These are phyloP conservation scores for Pavo muticus DNA, from an alignment of 2,113 vertebrate species.

Conservation along the genomic window DNA sequence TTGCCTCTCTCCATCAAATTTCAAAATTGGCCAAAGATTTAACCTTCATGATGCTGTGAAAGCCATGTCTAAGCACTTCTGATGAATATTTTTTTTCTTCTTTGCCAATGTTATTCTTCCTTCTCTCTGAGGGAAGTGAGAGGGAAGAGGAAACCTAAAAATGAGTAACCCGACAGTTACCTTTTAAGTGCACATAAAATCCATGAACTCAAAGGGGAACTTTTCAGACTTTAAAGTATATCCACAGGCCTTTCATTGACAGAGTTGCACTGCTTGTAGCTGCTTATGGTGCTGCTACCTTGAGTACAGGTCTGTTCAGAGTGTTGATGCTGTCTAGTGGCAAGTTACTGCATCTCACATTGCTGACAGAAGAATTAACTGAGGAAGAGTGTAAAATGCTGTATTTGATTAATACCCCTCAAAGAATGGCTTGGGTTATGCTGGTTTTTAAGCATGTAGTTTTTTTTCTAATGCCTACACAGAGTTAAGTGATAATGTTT, in stretches of 20 bases:
- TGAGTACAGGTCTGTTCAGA: background rate
- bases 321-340: conserved; percentile 69
- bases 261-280: background rate
- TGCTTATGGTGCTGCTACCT: background rate
- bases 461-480: background rate
- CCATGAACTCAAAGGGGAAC: background rate
- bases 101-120: background rate
- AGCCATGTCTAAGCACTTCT: background rate
- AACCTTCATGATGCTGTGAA: background rate
- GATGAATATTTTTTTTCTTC: background rate
- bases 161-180: background rate
- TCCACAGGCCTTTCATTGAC: background rate
- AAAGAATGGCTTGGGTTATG: background rate
- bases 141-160: background rate
- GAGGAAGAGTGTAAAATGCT: background rate
- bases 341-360: conserved; percentile 16
- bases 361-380: background rate
- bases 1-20: background rate
- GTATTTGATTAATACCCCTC: background rate
- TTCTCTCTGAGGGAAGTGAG: background rate
- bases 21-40: background rate
- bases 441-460: background rate
- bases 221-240: background rate
- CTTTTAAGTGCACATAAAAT: background rate
- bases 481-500: background rate